A percentile compares a stretch with the other conserved stretches of the same genome.
Evolutionary conservation across 2,113 vertebrate genomes (phyloP).

Genomic region (Leptodactylus fuscus): DNA sequence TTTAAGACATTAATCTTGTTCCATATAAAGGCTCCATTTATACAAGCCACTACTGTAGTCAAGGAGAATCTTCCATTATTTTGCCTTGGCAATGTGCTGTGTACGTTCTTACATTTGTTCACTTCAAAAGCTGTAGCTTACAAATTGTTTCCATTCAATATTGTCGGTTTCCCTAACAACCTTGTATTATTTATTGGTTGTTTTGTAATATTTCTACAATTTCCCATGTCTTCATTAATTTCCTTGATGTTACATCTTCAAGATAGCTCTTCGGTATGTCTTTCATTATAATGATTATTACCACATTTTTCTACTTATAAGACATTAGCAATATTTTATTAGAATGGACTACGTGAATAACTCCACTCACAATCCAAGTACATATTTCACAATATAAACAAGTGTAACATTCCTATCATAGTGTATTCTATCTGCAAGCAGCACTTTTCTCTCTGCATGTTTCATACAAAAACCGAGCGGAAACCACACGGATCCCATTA

Average conservation of each 20-base stretch:
- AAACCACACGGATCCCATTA: too few relatives aligned
- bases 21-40: not conserved
- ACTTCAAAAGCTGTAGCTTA: not conserved
- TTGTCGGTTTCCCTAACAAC: not conserved
- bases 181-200: not conserved
- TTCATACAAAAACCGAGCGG: too few relatives aligned
- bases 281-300: not conserved
- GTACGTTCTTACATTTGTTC: not conserved
- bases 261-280: not conserved
- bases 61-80: not conserved
- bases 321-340: not conserved
- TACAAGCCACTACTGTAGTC: not conserved
- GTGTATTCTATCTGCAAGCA: too few relatives aligned
- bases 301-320: not conserved
- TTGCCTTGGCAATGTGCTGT: not conserved
- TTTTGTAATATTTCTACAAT: not conserved
- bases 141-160: not conserved
- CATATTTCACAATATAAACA: not conserved
- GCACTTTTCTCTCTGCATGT: too few relatives aligned
- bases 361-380: not conserved
- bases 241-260: not conserved
- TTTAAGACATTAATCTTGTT: not conserved
- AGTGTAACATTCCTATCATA: too few relatives aligned
- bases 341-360: not conserved
- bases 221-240: not conserved